Evolutionary conservation across 2,797 vertebrate species (phyloP).

Genomic region (Squalus acanthias): DNA sequence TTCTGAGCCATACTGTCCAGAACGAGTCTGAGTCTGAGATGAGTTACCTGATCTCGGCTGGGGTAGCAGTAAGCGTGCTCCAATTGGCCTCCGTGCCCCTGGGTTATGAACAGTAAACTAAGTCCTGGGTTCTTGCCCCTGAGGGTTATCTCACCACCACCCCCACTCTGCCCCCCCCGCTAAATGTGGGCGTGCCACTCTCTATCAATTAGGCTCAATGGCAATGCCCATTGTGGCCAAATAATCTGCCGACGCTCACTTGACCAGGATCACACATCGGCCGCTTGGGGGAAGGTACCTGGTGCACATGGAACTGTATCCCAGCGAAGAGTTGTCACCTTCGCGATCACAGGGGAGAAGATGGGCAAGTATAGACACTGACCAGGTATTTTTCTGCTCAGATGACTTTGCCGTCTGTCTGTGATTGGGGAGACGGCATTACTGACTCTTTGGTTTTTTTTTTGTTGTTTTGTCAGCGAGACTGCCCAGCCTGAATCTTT

Average conservation of each 20-base stretch:
- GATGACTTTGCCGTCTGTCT: background rate
- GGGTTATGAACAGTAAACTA: background rate
- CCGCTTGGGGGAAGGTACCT: background rate
- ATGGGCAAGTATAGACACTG: background rate
- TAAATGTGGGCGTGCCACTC: background rate
- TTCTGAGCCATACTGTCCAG: background rate
- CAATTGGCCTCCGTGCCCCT: background rate
- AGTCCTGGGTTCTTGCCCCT: background rate
- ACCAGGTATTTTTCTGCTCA: background rate
- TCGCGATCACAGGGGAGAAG: background rate
- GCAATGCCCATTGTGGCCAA: background rate
- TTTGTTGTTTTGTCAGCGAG: constrained; percentile 56
- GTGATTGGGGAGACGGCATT: background rate
- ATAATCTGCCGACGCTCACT: background rate
- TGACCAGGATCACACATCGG: background rate
- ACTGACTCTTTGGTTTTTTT: background rate
- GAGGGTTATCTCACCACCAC: too few species aligned
- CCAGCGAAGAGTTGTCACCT: background rate
- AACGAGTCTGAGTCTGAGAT: background rate
- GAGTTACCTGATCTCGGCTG: background rate
- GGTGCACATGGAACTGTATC: background rate
- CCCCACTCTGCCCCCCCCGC: background rate
- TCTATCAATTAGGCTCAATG: background rate
- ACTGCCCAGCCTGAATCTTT: constrained; percentile 51
- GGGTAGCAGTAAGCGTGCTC: background rate